Percentiles rank a stretch among this genome's conserved stretches.
Evolutionary conservation across 2,113 vertebrate genomes (phyloP).

Genomic region (Nerophis ophidion): DNA sequence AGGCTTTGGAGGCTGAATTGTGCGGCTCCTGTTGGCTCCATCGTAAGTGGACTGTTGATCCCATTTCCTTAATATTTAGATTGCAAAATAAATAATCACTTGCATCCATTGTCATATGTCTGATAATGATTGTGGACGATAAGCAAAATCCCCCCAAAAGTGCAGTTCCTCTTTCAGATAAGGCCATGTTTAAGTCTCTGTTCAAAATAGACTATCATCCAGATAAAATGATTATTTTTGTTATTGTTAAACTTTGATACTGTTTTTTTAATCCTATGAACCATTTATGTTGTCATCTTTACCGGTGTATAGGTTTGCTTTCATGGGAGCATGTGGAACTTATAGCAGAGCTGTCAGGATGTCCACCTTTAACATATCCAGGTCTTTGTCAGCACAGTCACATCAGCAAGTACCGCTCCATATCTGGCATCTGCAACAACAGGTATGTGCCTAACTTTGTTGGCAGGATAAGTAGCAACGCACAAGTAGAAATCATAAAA

Average conservation of each 20-base stretch:
- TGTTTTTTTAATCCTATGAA: not conserved
- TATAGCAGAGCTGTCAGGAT: constrained; percentile 78
- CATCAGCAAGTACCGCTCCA: constrained; percentile 77
- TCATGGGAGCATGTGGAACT: constrained; percentile 63
- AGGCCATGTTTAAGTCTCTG: not conserved
- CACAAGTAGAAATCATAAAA: too few species aligned
- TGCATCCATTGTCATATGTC: too few species aligned
- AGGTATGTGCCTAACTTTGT: constrained; percentile 63
- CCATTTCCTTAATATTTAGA: too few species aligned
- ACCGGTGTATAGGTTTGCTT: constrained; percentile 59
- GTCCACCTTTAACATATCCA: constrained; percentile 66
- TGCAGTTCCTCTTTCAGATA: too few species aligned
- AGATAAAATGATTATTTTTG: not conserved
- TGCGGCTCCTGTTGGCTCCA: too few species aligned
- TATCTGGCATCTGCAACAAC: constrained; percentile 88
- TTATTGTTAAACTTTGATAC: not conserved
- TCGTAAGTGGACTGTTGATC: too few species aligned
- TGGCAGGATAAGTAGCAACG: too few species aligned
- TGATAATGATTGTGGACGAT: too few species aligned
- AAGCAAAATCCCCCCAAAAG: too few species aligned
- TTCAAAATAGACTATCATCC: not conserved
- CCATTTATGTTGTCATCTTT: too few species aligned
- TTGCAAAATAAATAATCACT: too few species aligned
- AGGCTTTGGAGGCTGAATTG: too few species aligned
- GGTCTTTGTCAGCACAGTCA: constrained; percentile 68